Evolutionary conservation across 2,113 vertebrate genomes (phyloP).

Genomic region (Mus pahari): DNA sequence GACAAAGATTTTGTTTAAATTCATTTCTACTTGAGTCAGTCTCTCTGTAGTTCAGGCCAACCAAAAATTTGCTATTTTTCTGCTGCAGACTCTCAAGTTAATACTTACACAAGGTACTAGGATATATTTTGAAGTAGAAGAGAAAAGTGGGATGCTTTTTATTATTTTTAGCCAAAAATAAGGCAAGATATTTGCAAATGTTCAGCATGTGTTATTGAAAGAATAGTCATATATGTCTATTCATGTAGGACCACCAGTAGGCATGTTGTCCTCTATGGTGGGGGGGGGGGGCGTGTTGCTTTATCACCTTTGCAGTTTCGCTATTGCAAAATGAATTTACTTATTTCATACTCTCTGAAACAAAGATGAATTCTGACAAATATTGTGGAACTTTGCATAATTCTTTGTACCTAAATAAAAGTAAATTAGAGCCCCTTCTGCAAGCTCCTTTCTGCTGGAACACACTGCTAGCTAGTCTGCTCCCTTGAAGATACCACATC

Average conservation of each 20-base stretch:
- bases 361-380: not conserved
- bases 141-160: not conserved
- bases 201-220: not conserved
- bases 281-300: too few species aligned
- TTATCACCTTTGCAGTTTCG: not conserved
- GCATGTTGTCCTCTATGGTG: not conserved
- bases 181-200: not conserved
- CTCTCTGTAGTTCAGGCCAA: not conserved
- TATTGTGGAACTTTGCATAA: not conserved
- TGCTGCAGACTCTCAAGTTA: too few species aligned
- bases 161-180: not conserved
- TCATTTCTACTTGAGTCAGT: not conserved
- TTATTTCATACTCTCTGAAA: not conserved
- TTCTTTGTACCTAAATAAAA: not conserved
- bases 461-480: too few species aligned
- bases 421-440: not conserved
- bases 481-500: too few species aligned
- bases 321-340: not conserved
- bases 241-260: not conserved
- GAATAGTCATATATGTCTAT: not conserved
- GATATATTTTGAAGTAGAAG: not conserved
- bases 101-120: not conserved
- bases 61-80: not conserved
- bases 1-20: not conserved
- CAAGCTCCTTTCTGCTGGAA: too few species aligned